Evolutionary conservation across 92 coral and sea anemone genomes (phyloP), one percentile per base, ranked within the genome.

Genomic region (Paramuricea clavata): DNA sequence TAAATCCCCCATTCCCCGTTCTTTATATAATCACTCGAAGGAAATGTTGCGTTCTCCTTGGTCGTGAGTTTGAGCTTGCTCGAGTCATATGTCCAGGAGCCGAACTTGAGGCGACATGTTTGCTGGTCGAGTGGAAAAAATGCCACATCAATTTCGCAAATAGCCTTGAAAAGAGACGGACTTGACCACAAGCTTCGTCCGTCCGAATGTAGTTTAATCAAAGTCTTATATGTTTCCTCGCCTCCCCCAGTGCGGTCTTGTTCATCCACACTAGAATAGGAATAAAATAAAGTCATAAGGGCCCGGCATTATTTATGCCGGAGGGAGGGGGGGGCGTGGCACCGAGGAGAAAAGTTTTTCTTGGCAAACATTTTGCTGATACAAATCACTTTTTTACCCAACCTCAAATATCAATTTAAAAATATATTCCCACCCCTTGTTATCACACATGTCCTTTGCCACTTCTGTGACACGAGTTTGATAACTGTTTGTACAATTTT

Each of bases 71-170:
- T 89, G 11, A 95, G 42, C 32, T 59, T 89, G 27, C 56, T 83
- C 31, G 62, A 74, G 71, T 87, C 93, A 79, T 89, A 89, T 19
- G 88, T 80, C 95, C 95, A 95, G 7, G 98, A 95, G 32, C 95
- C 98, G 30, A 95, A 92, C 64, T 92, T 95, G 23, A 95, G 93
- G 13, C 36, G 30, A 67, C 98, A 95, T n/a, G 23, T 36, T 69
- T 95, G 98, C 60, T 70, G 87, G 54, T 95, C 98, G 68, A 95
- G 94, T 19, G 98, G 98, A 50, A 95, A 95, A 76, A 42, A 86
- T 12, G 74, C 57, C 0, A 95, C 98, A 28, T 94, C 80, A 12
- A 95, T 93, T 25, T 78, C 49, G 72, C 98, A 95, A 12, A 94
- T 89, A 41, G 93, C 87, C 25, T 87, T 95, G 54, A 94, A 85